phyloP scores from a whole-genome alignment of 2,888 invertebrate species.

The Lochmaea capreae region DNA sequence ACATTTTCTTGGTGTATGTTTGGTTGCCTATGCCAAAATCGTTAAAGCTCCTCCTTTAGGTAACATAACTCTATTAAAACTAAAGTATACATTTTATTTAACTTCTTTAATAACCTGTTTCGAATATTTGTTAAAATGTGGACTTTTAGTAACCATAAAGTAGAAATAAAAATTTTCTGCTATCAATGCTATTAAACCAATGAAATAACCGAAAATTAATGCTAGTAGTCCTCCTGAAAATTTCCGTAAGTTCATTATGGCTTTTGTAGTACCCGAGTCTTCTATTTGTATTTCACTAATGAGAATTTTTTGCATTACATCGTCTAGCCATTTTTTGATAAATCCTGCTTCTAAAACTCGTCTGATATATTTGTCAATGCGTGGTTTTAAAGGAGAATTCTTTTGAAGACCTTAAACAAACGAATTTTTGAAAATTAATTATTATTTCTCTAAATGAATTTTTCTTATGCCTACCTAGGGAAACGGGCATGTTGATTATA shows the following conservation, averaged over 20 bases:
- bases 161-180: slow-evolving; percentile 78
- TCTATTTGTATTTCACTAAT: slow-evolving; percentile 66
- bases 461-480: slow-evolving; percentile 68
- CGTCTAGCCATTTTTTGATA: slow-evolving; percentile 82
- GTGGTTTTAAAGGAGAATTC: slow-evolving; percentile 81
- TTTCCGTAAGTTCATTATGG: slow-evolving; percentile 81
- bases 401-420: slow-evolving; percentile 75
- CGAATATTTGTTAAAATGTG: slow-evolving; percentile 78
- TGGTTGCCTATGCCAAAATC: no score
- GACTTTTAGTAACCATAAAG: slow-evolving; percentile 73
- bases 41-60: no score
- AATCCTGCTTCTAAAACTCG: slow-evolving; percentile 81
- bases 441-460: no score
- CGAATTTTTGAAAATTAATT: not conserved
- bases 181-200: slow-evolving; percentile 70
- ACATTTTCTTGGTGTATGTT: no score
- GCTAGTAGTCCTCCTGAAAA: slow-evolving; percentile 82
- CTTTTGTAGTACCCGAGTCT: slow-evolving; percentile 71
- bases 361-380: slow-evolving; percentile 75
- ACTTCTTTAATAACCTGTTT: slow-evolving; percentile 45
- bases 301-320: slow-evolving; percentile 74
- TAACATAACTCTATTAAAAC: no score
- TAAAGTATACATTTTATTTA: slow-evolving; percentile 10
- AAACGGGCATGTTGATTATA: slow-evolving; percentile 84
- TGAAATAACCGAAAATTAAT: slow-evolving; percentile 75